These are phyloP conservation scores for Lypha dubia DNA, from an alignment of 2,888 invertebrate species.

Conservation along the genomic window DNA sequence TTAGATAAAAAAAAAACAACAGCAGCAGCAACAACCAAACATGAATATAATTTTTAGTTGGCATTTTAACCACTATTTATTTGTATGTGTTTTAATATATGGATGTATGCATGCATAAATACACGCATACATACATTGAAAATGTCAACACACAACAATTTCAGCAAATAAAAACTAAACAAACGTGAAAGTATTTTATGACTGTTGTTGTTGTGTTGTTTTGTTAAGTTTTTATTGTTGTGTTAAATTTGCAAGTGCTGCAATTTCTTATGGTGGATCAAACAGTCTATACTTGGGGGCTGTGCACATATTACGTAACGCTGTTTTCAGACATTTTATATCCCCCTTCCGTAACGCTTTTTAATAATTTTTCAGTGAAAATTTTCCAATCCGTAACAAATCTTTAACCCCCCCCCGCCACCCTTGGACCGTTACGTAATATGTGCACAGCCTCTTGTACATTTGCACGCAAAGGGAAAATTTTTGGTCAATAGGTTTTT, in stretches of 20 bases:
- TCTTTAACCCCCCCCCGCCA: no score
- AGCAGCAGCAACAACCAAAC: neutral
- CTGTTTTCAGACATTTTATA: no score
- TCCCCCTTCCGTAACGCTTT: no score
- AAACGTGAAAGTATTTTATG: slow-evolving; percentile 32
- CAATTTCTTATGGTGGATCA: slow-evolving; percentile 26
- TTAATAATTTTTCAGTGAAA: no score
- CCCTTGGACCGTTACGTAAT: no score
- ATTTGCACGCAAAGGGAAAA: no score
- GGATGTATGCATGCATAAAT: neutral
- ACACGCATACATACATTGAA: neutral
- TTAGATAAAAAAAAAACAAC: neutral
- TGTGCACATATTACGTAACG: no score
- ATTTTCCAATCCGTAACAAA: no score
- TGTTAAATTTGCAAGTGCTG: slow-evolving; percentile 56
- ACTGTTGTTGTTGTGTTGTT: slow-evolving; percentile 4
- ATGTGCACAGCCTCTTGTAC: no score
- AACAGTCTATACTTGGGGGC: neutral
- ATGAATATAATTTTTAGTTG: slow-evolving; percentile 12
- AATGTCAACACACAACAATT: slow-evolving; percentile 26
- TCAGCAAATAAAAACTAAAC: slow-evolving; percentile 5
- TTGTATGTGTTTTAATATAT: neutral
- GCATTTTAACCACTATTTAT: slow-evolving; percentile 42
- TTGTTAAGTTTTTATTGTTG: slow-evolving; percentile 26
- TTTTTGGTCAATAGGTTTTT: no score